A percentile compares a stretch with the other conserved stretches of the same genome.
Conservation (phyloP, 1,140 invertebrate species). For the Mercenaria mercenaria region DNA sequence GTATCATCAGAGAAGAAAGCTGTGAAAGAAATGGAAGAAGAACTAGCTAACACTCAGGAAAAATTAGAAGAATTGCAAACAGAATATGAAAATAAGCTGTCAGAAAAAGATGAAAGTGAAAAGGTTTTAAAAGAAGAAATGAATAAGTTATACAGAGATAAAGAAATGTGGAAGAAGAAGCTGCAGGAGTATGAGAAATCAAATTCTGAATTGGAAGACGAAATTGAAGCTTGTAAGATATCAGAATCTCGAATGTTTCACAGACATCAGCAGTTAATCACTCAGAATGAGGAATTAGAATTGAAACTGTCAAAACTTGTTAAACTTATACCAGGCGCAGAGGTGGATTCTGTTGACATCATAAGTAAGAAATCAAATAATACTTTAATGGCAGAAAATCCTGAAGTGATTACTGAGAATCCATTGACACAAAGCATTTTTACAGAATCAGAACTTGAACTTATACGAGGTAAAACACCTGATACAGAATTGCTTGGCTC, state of each 20-base stretch:
- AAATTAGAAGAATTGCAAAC: constrained; percentile 62
- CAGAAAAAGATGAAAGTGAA: constrained; percentile 64
- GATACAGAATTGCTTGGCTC: constrained; percentile 46
- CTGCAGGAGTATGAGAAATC: constrained; percentile 66
- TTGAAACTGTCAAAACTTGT: constrained; percentile 47
- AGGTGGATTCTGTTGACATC: neutral
- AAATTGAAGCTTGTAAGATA: constrained; percentile 64
- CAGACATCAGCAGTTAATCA: constrained; percentile 57
- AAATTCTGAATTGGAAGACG: constrained; percentile 60
- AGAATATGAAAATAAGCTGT: constrained; percentile 69
- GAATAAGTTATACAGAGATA: constrained; percentile 56
- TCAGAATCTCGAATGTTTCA: constrained; percentile 72
- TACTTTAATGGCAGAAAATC: constrained; percentile 60
- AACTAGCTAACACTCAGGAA: constrained; percentile 62
- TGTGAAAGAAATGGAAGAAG: constrained; percentile 68
- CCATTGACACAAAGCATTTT: constrained; percentile 58
- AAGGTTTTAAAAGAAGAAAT: constrained; percentile 64
- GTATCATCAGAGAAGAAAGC: constrained; percentile 58
- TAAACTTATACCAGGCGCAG: constrained; percentile 29
- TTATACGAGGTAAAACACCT: constrained; percentile 47
- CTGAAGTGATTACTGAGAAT: constrained; percentile 57
- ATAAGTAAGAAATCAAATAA: neutral
- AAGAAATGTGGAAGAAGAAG: constrained; percentile 65
- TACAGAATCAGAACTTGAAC: constrained; percentile 41
- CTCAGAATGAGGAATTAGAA: constrained; percentile 66